phyloP scores from a whole-genome alignment of 2,797 vertebrate species.

The Varecia variegata region DNA sequence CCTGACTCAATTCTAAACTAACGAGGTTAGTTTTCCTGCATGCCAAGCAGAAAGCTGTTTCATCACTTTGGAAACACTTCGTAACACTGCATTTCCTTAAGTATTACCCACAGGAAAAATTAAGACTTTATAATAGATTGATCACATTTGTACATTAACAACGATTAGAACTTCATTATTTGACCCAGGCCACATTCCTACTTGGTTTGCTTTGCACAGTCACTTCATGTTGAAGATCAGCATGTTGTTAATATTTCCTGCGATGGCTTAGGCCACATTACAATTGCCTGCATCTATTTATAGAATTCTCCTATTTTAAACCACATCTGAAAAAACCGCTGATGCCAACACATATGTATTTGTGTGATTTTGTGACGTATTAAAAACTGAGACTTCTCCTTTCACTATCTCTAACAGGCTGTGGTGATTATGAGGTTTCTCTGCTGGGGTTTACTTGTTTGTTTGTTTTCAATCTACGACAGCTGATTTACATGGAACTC shows the following conservation, averaged over 20 bases:
- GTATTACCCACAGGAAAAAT: not conserved
- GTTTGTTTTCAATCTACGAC: conserved; percentile 16
- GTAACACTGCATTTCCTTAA: not conserved
- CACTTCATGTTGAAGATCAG: not conserved
- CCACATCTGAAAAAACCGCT: conserved; percentile 40
- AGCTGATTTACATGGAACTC: not conserved
- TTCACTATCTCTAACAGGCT: not conserved
- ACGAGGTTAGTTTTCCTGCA: not conserved
- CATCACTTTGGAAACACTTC: not conserved
- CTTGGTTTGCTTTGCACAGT: not conserved
- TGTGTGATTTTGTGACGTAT: not conserved
- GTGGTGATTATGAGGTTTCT: not conserved
- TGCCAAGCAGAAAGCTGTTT: not conserved
- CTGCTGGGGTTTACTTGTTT: not conserved
- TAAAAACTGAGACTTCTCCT: conserved; percentile 23
- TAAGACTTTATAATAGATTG: not conserved
- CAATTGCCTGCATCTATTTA: not conserved
- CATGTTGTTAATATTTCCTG: not conserved
- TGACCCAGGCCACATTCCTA: not conserved
- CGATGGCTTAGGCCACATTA: not conserved
- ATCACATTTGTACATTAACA: not conserved
- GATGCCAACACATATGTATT: not conserved
- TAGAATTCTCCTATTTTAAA: conserved; percentile 53
- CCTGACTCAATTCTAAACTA: not conserved
- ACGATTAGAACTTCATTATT: not conserved